A percentile compares a stretch with the other conserved stretches of the same genome.
Conservation (phyloP, 2,113 vertebrate genomes). For the Atlantisia rogersi region DNA sequence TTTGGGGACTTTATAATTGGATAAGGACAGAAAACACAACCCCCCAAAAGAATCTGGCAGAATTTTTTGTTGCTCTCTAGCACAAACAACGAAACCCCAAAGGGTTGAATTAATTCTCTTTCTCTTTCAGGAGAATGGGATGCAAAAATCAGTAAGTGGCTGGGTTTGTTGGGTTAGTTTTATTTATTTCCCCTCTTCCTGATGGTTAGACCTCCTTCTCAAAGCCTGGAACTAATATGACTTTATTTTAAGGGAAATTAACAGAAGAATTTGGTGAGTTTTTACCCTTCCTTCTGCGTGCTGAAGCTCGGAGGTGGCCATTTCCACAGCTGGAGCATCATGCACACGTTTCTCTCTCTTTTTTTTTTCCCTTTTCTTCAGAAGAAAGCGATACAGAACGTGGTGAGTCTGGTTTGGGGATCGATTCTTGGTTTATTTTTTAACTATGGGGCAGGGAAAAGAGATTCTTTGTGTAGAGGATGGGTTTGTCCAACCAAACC, state of each 20-base stretch:
- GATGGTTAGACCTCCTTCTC: no score
- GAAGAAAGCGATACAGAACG: not conserved
- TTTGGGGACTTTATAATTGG: no score
- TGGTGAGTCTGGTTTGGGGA: not conserved
- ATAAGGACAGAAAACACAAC: no score
- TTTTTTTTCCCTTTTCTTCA: not conserved
- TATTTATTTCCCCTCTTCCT: no score
- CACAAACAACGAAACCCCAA: accelerated
- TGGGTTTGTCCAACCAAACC: not conserved
- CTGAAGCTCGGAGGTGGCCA: accelerated
- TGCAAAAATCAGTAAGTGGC: not conserved
- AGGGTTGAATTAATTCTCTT: not conserved
- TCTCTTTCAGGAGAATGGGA: not conserved
- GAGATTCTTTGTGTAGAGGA: not conserved
- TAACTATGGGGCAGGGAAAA: not conserved
- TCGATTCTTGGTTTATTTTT: not conserved
- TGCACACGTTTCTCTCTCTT: no score
- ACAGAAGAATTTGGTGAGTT: not conserved
- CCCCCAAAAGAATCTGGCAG: no score
- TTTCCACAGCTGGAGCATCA: accelerated
- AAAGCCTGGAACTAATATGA: no score
- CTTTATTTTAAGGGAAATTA: not conserved
- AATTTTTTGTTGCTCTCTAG: no score
- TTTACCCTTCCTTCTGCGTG: accelerated
- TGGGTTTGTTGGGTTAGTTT: no score